phyloP scores from a whole-genome alignment of 2,797 vertebrate species.

The Argentina silus region DNA sequence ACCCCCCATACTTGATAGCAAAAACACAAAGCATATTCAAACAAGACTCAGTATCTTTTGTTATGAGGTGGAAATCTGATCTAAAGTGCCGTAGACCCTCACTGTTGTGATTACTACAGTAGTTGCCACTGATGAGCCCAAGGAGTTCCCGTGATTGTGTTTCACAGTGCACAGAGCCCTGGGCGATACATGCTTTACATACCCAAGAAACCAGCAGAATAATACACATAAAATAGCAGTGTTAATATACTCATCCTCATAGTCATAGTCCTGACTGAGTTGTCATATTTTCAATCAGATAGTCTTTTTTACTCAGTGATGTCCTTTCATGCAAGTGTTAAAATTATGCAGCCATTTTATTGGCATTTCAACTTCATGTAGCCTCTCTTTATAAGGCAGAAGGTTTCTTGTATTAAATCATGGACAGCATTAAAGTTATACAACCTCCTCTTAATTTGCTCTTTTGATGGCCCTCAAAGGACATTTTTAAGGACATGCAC shows the following conservation, averaged over 20 bases:
- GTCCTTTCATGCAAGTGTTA: not conserved
- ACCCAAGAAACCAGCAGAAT: conserved; percentile 16
- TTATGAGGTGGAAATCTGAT: conserved; percentile 34
- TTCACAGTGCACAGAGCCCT: conserved; percentile 23
- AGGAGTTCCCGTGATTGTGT: conserved; percentile 61
- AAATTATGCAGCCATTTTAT: conserved; percentile 13
- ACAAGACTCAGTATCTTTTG: conserved; percentile 1
- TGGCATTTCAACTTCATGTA: conserved; percentile 16
- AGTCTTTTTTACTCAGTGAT: not conserved
- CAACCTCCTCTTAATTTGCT: conserved; percentile 49
- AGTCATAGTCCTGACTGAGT: not conserved
- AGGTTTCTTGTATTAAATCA: conserved; percentile 47
- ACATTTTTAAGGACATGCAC: conserved; percentile 39
- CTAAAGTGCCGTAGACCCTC: conserved; percentile 51
- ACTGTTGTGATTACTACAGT: conserved; percentile 57
- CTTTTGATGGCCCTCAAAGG: conserved; percentile 48
- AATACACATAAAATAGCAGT: not conserved
- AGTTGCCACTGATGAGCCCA: conserved; percentile 51
- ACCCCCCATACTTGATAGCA: conserved; percentile 19
- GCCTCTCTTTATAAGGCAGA: conserved; percentile 31
- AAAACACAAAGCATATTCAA: conserved; percentile 1
- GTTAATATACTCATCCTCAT: too few species aligned
- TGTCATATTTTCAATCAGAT: not conserved
- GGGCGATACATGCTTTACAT: conserved; percentile 34
- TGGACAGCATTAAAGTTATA: conserved; percentile 41